phyloP scores from a whole-genome alignment of 1,140 invertebrate genomes.

The Apocrypta bakeri region DNA sequence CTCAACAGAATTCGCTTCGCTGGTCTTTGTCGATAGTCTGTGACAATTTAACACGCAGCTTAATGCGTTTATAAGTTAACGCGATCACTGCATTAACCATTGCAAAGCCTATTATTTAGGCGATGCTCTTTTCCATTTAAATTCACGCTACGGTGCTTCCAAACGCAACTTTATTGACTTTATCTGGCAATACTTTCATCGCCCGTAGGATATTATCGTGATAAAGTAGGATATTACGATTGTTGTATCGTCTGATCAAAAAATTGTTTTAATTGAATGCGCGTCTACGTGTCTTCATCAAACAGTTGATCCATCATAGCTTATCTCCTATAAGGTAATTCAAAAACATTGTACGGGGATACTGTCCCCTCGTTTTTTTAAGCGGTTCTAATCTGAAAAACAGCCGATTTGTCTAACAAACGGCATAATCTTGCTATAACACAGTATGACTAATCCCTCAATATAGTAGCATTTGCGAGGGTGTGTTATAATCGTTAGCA shows the following conservation, averaged over 20 bases:
- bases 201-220: no score
- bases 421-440: neutral
- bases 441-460: neutral
- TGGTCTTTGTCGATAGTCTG: conserved; percentile 1
- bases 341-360: neutral
- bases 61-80: neutral
- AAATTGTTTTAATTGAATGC: no score
- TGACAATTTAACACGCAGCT: neutral
- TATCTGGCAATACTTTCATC: neutral
- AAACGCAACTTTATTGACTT: no score
- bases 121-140: neutral
- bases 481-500: neutral
- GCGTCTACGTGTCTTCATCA: no score
- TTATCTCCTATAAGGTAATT: neutral
- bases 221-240: no score
- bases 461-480: neutral
- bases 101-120: neutral
- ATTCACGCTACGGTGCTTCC: neutral
- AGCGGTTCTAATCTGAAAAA: no score
- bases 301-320: neutral
- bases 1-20: neutral
- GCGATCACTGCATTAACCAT: neutral
- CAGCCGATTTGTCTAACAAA: neutral
- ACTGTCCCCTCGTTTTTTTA: no score
- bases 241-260: no score